phyloP scores from a whole-genome alignment of 1,140 invertebrate species.

The Achroia grisella region DNA sequence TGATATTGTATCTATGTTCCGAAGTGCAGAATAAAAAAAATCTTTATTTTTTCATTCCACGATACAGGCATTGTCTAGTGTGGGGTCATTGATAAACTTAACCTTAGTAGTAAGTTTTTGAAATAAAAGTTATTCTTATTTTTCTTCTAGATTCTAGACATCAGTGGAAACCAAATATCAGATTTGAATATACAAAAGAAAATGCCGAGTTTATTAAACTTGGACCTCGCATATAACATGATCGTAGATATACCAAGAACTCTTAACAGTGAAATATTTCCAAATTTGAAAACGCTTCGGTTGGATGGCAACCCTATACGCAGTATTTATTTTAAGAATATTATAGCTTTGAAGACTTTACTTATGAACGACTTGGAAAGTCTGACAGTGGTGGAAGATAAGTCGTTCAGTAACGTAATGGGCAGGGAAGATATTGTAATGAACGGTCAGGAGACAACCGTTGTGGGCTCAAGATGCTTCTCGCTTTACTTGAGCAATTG shows the following conservation, averaged over 20 bases:
- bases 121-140: constrained; percentile 9
- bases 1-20: too few relatives aligned
- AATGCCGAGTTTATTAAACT: constrained; percentile 42
- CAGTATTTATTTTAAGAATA: constrained; percentile 61
- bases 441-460: constrained; percentile 13
- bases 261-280: constrained; percentile 47
- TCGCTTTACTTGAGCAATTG: constrained; percentile 58
- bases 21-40: too few relatives aligned
- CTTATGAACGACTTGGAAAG: constrained; percentile 55
- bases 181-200: constrained; percentile 47
- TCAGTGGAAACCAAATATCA: constrained; percentile 61
- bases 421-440: constrained; percentile 41
- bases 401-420: constrained; percentile 59
- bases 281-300: constrained; percentile 51
- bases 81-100: too few relatives aligned
- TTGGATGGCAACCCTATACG: constrained; percentile 65
- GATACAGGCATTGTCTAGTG: too few relatives aligned
- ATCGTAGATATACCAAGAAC: constrained; percentile 50
- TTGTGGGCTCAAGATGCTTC: constrained; percentile 32
- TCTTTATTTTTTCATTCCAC: too few relatives aligned
- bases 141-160: constrained; percentile 51
- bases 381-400: constrained; percentile 44
- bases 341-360: constrained; percentile 51
- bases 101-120: too few relatives aligned
- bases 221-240: constrained; percentile 63